Percentiles rank a stretch among this genome's conserved stretches.
These are phyloP conservation scores for Polyommatus iphigenia DNA, from an alignment of 2,888 invertebrate genomes.

Conservation along the genomic window DNA sequence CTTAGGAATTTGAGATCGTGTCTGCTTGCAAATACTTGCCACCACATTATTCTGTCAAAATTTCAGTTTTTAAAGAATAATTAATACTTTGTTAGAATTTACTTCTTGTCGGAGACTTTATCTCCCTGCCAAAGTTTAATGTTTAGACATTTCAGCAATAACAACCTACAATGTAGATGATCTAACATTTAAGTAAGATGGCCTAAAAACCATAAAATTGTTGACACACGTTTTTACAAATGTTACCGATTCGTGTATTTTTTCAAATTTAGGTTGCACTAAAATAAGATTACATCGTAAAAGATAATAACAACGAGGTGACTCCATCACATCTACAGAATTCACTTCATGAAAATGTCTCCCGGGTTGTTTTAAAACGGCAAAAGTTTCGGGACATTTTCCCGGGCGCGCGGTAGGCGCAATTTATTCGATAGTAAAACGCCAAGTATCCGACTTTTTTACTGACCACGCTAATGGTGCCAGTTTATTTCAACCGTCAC, in stretches of 20 bases:
- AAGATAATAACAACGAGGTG: neutral
- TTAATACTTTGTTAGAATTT: neutral
- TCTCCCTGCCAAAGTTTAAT: neutral
- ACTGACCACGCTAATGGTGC: constrained; percentile 30
- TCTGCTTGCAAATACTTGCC: constrained; percentile 5
- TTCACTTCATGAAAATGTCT: constrained; percentile 20
- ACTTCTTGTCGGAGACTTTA: neutral
- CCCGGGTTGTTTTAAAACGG: constrained; percentile 17
- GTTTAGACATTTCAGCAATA: neutral
- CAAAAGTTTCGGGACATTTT: constrained; percentile 9
- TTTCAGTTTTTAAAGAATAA: constrained; percentile 1
- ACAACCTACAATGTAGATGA: neutral
- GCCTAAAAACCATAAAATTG: too few relatives aligned
- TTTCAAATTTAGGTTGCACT: neutral
- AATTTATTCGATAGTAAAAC: constrained; percentile 30
- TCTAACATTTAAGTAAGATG: neutral
- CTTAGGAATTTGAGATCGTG: constrained; percentile 11
- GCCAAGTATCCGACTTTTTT: constrained; percentile 31
- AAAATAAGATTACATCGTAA: neutral
- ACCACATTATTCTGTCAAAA: neutral
- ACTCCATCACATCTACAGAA: neutral
- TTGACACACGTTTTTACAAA: too few relatives aligned
- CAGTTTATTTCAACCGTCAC: constrained; percentile 30
- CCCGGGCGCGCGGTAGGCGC: constrained; percentile 6
- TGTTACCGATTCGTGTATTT: too few relatives aligned